phyloP scores from a whole-genome alignment of 2,113 vertebrate species.

The Oreochromis aureus region DNA sequence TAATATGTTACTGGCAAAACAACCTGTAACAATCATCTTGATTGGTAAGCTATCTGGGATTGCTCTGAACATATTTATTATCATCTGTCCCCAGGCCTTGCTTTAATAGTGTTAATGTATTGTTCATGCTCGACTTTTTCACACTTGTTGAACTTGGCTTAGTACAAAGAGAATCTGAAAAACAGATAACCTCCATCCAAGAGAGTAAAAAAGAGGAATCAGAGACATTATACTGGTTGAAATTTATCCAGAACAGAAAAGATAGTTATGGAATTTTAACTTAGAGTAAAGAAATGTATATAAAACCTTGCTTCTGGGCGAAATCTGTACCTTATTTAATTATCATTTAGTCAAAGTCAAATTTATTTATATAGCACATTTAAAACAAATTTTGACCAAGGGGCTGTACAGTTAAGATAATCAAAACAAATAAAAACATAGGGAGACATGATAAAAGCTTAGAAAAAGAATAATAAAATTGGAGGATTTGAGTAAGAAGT shows the following conservation, averaged over 20 bases:
- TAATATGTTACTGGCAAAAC: background rate
- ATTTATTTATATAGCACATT: too few species aligned
- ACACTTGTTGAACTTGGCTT: background rate
- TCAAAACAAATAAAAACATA: too few species aligned
- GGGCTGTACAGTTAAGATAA: too few species aligned
- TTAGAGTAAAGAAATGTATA: background rate
- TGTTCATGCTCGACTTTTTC: background rate
- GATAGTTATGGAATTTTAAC: background rate
- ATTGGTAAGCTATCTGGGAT: background rate
- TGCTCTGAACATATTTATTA: background rate
- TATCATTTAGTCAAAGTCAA: background rate
- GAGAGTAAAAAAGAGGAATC: background rate
- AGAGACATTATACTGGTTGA: background rate
- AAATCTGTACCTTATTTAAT: background rate
- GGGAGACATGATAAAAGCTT: too few species aligned
- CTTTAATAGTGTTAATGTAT: background rate
- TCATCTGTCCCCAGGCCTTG: background rate
- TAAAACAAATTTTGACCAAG: too few species aligned
- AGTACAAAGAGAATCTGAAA: background rate
- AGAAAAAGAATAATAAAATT: too few species aligned
- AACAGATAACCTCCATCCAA: background rate
- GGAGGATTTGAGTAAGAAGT: too few species aligned
- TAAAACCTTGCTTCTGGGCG: background rate
- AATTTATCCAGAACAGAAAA: background rate
- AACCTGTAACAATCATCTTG: background rate